Evolutionary conservation across 1,140 invertebrate genomes (phyloP).

Genomic region (Tenebrio molitor): DNA sequence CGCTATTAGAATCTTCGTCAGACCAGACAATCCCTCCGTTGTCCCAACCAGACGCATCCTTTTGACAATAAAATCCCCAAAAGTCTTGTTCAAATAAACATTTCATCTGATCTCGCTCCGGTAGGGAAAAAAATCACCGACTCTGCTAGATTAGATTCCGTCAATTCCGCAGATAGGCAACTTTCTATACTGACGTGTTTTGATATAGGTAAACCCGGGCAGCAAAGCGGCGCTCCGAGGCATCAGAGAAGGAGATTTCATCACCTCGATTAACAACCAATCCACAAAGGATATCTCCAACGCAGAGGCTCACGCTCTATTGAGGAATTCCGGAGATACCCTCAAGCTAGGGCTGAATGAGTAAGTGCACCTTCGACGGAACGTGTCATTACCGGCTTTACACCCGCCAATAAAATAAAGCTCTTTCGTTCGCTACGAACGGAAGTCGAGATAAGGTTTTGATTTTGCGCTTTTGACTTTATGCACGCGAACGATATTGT

Average conservation of each 20-base stretch:
- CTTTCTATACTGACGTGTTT: conserved; percentile 48
- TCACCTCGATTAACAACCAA: conserved; percentile 83
- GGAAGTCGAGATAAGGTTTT: too few relatives aligned
- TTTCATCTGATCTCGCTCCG: not conserved
- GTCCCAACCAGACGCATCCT: too few relatives aligned
- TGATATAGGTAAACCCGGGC: conserved; percentile 84
- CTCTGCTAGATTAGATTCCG: not conserved
- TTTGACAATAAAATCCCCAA: too few relatives aligned
- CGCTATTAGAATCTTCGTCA: too few relatives aligned
- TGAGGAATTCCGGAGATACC: conserved; percentile 78
- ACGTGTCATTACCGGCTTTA: not conserved
- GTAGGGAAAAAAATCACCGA: not conserved
- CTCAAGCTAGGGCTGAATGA: conserved; percentile 81
- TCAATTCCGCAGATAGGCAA: conserved; percentile 32
- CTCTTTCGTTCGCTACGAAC: not conserved
- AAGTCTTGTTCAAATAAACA: conserved; percentile 35
- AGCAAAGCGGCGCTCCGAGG: conserved; percentile 84
- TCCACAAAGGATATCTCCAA: conserved; percentile 79
- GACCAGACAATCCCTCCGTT: too few relatives aligned
- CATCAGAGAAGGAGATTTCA: conserved; percentile 83
- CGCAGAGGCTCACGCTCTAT: conserved; percentile 80
- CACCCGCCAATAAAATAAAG: not conserved
- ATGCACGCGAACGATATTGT: too few relatives aligned
- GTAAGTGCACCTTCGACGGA: conserved; percentile 69
- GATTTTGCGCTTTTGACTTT: too few relatives aligned